A percentile compares a stretch with the other conserved stretches of the same genome.
Evolutionary conservation across 2,888 invertebrate species (phyloP).

Genomic region (Drosophila differens): DNA sequence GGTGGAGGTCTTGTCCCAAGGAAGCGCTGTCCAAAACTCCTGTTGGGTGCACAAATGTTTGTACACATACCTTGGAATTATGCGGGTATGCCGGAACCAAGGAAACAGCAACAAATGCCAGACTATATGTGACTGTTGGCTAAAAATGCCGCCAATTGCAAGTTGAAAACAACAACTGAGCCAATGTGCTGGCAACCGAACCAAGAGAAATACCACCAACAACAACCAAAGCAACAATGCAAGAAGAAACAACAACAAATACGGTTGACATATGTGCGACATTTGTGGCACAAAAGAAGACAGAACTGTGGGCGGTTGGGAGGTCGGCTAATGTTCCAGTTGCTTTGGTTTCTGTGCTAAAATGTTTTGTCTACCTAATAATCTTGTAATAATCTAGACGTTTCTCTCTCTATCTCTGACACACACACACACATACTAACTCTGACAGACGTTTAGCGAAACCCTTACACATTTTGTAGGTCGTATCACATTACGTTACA

Average conservation of each 20-base stretch:
- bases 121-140: constrained; percentile 46
- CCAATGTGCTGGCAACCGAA: constrained; percentile 60
- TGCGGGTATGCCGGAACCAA: constrained; percentile 51
- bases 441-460: constrained; percentile 34
- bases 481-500: constrained; percentile 49
- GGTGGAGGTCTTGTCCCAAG: constrained; percentile 32
- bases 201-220: constrained; percentile 11
- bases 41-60: constrained; percentile 46
- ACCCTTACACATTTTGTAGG: constrained; percentile 38
- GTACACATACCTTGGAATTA: constrained; percentile 43
- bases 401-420: constrained; percentile 12
- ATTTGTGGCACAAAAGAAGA: constrained; percentile 63
- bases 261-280: constrained; percentile 78
- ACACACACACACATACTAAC: background rate
- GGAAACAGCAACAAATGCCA: constrained; percentile 69
- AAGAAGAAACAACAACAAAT: constrained; percentile 28
- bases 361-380: constrained; percentile 75
- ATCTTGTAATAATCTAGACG: constrained; percentile 74
- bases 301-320: constrained; percentile 31
- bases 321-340: constrained; percentile 81
- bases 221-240: constrained; percentile 27
- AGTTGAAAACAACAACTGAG: constrained; percentile 46
- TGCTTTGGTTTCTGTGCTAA: constrained; percentile 83
- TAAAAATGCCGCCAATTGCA: constrained; percentile 76
- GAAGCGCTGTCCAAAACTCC: constrained; percentile 37